Evolutionary conservation across 2,797 vertebrate species (phyloP), one percentile per base, ranked within the genome.

Genomic region (Rhinichthys osculus): DNA sequence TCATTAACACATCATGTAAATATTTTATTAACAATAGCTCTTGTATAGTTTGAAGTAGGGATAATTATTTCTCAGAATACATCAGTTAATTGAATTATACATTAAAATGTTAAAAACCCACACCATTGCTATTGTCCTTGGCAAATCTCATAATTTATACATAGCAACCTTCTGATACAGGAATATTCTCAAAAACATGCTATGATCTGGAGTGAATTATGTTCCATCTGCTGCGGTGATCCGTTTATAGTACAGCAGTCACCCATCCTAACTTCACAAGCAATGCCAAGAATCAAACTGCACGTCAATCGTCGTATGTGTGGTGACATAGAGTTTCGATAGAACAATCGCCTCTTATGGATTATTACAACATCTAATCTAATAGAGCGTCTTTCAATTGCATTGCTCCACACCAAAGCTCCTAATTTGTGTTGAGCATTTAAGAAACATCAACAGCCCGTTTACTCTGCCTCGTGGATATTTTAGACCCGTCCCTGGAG

Each of bases 401-500:
- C 44, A 35, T 67, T 59, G 23, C 16, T 80, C 35, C 23, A 70
- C 17, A 76, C 44, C 11, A 42, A 66, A 73, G 52, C 17, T 57
- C 23, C 2, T 62, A 13, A 86, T 66, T n/a, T 11, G 7, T 62
- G 42, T 27, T 40, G n/a, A 40, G 13, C 38, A 72, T 71, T 72
- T 71, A 62, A 76, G 50, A 21, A 67, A 85, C 40, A 2, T 35
- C 57, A 74, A 19, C 50, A 78, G 85, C 23, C 66, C 30, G 9
- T 86, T 83, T 70, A 40, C 40, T 67, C 13, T 4, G 30, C 57
- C 57, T 44, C 35, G 30, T 73, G 72, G 64, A 81, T 89, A 78
- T 89, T 87, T 89, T 83, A 50, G 62, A 84, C 57, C 19, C 23
- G 27, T 82, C 85, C 73, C 85, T 50, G 9, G 84, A 67, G 89